Base-by-base conservation (phyloP, 2,888 invertebrate species). In the Plemyria rubiginata region DNA sequence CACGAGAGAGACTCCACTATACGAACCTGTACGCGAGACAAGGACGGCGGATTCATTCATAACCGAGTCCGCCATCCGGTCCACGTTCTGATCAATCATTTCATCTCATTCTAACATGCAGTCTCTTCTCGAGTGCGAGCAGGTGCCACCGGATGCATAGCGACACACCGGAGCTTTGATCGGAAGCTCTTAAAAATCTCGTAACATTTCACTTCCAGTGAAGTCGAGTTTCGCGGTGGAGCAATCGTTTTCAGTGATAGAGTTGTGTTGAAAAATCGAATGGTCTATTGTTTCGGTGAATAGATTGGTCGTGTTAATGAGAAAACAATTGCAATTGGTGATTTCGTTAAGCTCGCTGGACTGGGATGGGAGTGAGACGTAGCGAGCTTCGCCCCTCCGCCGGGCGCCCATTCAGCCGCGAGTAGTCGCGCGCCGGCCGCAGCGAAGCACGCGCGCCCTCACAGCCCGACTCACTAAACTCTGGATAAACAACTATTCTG, bases 11-110 rank as follows among this genome's bases (percentile, higher is more conserved):
- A 88, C 78, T 68, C 62, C 71, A 74, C 72, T 78, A 81, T 76
- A 77, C 73, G 71, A 77, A 76, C 71, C 72, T 68, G 68, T 70
- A 65, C 62, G 86, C 70, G 62, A 73, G 86, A 92, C 78, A 81
- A 77, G 84, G 92, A 92, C 79, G 74, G 85, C 77, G 72, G 85
- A 92, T 92, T 92, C 92, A 92, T 92, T 92, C 92, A 92, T 92
- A 90, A 92, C 90, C 81, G 87, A 90, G 90, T 87, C 89, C 82
- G 87, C 91, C 91, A 92, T 92, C 91, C 90, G 92, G 91, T 90
- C 90, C 87, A 83, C 81, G 86, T 82, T 85, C 85, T 86, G 86
- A 85, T 86, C 85, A 85, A 86, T 88, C 87, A 87, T 82, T 90
- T 88, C 82, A 92, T 92, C 92, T 92, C 92, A 84, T 90, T 92